Conservation (phyloP, 2,797 vertebrate species). For the Myotis findleyi region DNA sequence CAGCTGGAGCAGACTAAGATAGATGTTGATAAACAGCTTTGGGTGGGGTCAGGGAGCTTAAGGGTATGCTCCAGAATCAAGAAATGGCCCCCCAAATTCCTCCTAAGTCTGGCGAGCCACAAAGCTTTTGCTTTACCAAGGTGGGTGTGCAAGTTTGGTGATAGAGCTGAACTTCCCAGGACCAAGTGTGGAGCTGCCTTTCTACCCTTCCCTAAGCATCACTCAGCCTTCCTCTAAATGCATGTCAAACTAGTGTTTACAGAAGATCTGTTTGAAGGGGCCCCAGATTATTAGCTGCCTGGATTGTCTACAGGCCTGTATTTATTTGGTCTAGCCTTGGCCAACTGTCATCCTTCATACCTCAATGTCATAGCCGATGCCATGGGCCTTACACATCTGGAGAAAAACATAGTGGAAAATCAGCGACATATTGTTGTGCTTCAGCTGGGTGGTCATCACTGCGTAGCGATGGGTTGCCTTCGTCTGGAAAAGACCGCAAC, state of each 20-base stretch:
- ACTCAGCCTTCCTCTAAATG: background rate
- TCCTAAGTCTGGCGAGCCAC: background rate
- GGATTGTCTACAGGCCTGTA: background rate
- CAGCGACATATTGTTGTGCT: slow-evolving; percentile 90
- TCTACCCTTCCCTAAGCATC: background rate
- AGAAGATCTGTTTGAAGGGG: background rate
- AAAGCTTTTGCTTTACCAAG: background rate
- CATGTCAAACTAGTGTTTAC: background rate
- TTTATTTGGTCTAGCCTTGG: background rate
- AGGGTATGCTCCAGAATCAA: background rate
- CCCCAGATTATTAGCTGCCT: background rate
- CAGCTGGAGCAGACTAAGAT: background rate
- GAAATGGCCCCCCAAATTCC: background rate
- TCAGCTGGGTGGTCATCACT: slow-evolving; percentile 89
- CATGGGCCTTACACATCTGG: slow-evolving; percentile 90
- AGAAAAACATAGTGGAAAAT: slow-evolving; percentile 91
- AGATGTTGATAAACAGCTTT: background rate
- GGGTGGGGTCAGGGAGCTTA: background rate
- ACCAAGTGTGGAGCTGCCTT: background rate
- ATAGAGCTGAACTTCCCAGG: background rate
- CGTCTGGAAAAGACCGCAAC: slow-evolving; percentile 67
- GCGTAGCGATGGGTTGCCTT: slow-evolving; percentile 84
- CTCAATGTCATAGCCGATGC: slow-evolving; percentile 92
- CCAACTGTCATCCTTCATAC: slow-evolving; percentile 82
- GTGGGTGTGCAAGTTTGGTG: background rate